phyloP scores from a whole-genome alignment of 1,140 invertebrate species.

The Caerostris extrusa region DNA sequence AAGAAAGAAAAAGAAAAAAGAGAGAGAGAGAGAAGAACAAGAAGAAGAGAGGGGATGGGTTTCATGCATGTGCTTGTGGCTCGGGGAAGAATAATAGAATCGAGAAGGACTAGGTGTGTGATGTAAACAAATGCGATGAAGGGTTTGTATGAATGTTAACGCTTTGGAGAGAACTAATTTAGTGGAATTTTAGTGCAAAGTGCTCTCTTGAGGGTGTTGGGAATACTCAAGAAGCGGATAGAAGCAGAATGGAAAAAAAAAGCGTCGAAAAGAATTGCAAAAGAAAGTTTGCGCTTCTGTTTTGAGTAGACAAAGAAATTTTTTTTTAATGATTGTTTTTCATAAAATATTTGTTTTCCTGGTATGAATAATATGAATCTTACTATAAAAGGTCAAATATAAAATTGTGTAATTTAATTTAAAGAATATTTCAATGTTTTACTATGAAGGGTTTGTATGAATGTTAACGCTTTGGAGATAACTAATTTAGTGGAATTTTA shows the following conservation, averaged over 20 bases:
- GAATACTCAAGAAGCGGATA: neutral
- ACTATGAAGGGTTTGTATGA: constrained; percentile 28
- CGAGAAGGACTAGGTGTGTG: constrained; percentile 23
- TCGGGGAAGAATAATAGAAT: constrained; percentile 46
- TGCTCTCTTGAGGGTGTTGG: neutral
- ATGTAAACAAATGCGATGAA: constrained; percentile 45
- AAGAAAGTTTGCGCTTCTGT: neutral
- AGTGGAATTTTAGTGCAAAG: constrained; percentile 43
- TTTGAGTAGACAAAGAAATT: neutral
- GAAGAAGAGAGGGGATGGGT: neutral
- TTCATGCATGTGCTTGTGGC: neutral
- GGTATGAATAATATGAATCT: too few relatives aligned
- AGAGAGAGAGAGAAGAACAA: too few relatives aligned
- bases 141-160: constrained; percentile 37
- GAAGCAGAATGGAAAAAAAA: neutral
- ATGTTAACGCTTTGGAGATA: constrained; percentile 28
- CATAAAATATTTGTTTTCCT: too few relatives aligned
- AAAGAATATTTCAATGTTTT: too few relatives aligned
- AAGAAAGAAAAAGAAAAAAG: neutral
- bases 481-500: too few relatives aligned
- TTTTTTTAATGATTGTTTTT: too few relatives aligned
- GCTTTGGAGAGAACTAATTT: constrained; percentile 33
- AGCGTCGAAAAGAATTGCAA: neutral
- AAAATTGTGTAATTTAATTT: too few relatives aligned
- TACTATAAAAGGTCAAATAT: too few relatives aligned